Evolutionary conservation across 2,888 invertebrate genomes (phyloP).

Genomic region (Tiliacea citrago): DNA sequence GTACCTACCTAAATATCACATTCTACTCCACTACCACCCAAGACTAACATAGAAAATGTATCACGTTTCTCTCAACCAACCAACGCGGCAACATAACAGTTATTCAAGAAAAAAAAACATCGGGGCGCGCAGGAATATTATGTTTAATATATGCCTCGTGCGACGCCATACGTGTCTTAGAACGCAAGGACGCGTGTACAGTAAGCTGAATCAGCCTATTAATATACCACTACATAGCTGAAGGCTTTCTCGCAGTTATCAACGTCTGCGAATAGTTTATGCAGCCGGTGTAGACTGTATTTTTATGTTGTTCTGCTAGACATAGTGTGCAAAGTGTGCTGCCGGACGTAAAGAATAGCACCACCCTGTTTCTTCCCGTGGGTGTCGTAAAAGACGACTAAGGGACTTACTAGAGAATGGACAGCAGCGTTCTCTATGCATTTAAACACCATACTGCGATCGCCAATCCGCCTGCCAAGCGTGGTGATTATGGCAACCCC

Average conservation of each 20-base stretch:
- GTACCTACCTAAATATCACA: slow-evolving; percentile 22
- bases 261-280: slow-evolving; percentile 48
- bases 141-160: slow-evolving; percentile 64
- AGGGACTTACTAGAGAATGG: too few relatives aligned
- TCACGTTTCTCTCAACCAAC: slow-evolving; percentile 37
- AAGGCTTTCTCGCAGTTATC: slow-evolving; percentile 54
- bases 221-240: slow-evolving; percentile 57
- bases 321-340: too few relatives aligned
- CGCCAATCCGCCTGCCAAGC: too few relatives aligned
- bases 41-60: slow-evolving; percentile 44
- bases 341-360: too few relatives aligned
- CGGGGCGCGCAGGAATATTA: slow-evolving; percentile 51
- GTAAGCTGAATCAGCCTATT: slow-evolving; percentile 61
- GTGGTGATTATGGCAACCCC: too few relatives aligned
- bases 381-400: too few relatives aligned
- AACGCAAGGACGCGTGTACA: slow-evolving; percentile 50
- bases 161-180: slow-evolving; percentile 52
- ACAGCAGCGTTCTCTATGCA: too few relatives aligned
- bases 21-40: slow-evolving; percentile 13
- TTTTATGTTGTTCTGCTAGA: slow-evolving; percentile 21
- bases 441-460: too few relatives aligned
- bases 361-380: too few relatives aligned
- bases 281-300: slow-evolving; percentile 30
- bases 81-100: slow-evolving; percentile 26
- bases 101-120: slow-evolving; percentile 56